phyloP scores from a whole-genome alignment of 2,797 vertebrate genomes.

The Pelochelys cantorii region DNA sequence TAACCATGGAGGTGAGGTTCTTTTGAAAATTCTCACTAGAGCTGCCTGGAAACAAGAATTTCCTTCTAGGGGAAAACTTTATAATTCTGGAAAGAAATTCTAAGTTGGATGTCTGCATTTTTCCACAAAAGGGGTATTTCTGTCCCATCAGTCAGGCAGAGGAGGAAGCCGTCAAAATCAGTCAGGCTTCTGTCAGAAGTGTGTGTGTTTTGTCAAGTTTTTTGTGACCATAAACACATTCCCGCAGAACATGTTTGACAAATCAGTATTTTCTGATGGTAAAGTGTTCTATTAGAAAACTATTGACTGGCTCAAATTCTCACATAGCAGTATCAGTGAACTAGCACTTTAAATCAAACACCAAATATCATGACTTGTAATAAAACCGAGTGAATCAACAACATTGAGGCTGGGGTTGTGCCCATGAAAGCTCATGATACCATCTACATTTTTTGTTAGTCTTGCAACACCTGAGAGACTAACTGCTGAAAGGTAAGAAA shows the following conservation, averaged over 20 bases:
- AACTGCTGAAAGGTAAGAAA: not conserved
- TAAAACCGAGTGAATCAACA: not conserved
- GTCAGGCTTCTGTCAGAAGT: slow-evolving; percentile 9
- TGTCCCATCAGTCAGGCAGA: not conserved
- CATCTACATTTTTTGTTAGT: no score
- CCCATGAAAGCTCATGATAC: no score
- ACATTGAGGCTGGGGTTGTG: not conserved
- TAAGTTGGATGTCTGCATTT: not conserved
- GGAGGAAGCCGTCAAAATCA: not conserved
- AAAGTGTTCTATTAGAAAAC: slow-evolving; percentile 13
- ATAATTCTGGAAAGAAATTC: not conserved
- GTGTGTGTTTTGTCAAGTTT: slow-evolving; percentile 13
- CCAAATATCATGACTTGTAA: slow-evolving; percentile 7
- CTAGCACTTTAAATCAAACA: not conserved
- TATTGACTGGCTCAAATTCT: slow-evolving; percentile 36
- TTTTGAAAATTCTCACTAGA: not conserved
- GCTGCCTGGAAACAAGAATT: not conserved
- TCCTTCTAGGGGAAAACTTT: not conserved
- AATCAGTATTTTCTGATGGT: slow-evolving; percentile 30
- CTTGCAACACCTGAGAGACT: no score
- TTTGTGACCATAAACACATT: slow-evolving; percentile 46
- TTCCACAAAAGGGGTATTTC: not conserved
- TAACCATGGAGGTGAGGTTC: not conserved
- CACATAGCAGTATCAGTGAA: not conserved
- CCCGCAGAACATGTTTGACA: slow-evolving; percentile 26